Percentiles rank a stretch among this genome's conserved stretches.
phyloP scores from a whole-genome alignment of 2,888 invertebrate genomes.

The Deroplatys truncata region DNA sequence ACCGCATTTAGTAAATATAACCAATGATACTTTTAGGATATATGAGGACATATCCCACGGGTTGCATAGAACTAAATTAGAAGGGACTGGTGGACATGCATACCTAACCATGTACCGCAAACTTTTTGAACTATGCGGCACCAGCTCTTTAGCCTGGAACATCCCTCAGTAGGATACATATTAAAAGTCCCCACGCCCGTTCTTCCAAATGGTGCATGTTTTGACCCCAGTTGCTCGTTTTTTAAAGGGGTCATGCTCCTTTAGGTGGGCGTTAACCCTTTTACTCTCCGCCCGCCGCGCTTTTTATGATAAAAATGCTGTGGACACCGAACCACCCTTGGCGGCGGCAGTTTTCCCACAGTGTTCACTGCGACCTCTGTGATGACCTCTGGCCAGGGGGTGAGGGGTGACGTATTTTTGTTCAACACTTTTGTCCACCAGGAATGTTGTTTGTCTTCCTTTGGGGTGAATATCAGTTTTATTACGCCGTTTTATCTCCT shows the following conservation, averaged over 20 bases:
- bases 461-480: not conserved
- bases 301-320: conserved; percentile 12
- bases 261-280: conserved; percentile 23
- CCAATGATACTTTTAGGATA: too few species aligned
- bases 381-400: not conserved
- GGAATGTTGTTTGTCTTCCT: not conserved
- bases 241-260: conserved; percentile 18
- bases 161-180: not conserved
- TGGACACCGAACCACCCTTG: not conserved
- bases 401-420: not conserved
- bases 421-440: not conserved
- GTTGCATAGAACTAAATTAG: too few species aligned
- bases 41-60: too few species aligned
- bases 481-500: not conserved
- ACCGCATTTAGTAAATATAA: too few species aligned
- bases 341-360: not conserved
- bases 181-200: not conserved
- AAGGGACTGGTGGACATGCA: too few species aligned
- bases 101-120: too few species aligned
- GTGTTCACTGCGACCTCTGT: not conserved
- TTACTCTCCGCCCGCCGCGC: not conserved
- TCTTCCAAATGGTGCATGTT: not conserved
- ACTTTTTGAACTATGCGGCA: too few species aligned
- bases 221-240: not conserved
- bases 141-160: too few species aligned